Conservation (phyloP, 2,888 invertebrate species). For the Carcina quercana region DNA sequence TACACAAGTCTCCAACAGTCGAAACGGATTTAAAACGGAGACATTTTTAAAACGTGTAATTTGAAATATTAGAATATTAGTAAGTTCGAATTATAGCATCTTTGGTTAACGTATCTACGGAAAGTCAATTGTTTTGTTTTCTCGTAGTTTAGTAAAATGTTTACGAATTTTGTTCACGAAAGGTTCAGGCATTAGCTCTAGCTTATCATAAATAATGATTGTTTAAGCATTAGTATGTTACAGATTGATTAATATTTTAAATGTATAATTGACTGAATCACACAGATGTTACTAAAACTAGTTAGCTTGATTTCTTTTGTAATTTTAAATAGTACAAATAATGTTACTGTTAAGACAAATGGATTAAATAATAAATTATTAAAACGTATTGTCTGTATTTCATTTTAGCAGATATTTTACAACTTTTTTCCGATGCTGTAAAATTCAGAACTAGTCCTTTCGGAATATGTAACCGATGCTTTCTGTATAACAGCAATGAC, state of each 20-base stretch:
- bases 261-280: not conserved
- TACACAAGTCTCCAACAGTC: no score
- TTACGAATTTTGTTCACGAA: not conserved
- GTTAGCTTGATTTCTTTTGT: constrained; percentile 13
- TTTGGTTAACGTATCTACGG: not conserved
- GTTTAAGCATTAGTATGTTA: no score
- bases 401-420: no score
- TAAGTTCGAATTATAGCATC: not conserved
- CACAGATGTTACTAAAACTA: not conserved
- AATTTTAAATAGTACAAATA: constrained; percentile 30
- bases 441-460: no score
- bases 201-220: not conserved
- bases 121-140: not conserved
- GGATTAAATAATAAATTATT: constrained; percentile 21
- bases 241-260: not conserved
- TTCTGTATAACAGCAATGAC: no score
- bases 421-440: no score
- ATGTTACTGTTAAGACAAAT: constrained; percentile 23
- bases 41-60: no score
- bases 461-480: no score
- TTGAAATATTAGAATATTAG: no score
- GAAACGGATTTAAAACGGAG: no score
- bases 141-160: not conserved
- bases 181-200: not conserved
- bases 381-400: no score